Conservation (phyloP, 2,797 vertebrate genomes). For the Pseudochaenichthys georgianus region DNA sequence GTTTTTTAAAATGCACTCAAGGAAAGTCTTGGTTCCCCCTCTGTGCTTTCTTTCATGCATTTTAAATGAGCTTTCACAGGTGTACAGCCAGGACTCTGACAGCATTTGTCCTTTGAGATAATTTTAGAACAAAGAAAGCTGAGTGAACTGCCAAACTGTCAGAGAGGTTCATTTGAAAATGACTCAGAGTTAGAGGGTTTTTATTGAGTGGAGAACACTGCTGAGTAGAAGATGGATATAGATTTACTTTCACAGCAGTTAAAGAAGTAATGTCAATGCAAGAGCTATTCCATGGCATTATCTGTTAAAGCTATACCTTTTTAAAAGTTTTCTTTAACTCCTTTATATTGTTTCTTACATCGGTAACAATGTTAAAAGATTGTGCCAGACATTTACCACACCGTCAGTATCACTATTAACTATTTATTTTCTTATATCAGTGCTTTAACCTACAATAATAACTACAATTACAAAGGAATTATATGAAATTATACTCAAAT, state of each 20-base stretch:
- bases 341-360: not conserved
- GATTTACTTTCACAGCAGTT: not conserved
- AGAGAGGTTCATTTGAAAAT: conserved; percentile 44
- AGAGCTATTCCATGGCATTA: not conserved
- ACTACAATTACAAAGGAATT: not conserved
- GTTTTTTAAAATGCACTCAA: conserved; percentile 18
- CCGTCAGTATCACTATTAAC: too few species aligned
- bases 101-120: conserved; percentile 55
- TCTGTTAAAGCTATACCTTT: not conserved
- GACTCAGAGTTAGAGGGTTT: conserved; percentile 28
- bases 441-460: not conserved
- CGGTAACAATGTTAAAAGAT: not conserved
- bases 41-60: conserved; percentile 14
- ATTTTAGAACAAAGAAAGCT: conserved; percentile 55
- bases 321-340: not conserved
- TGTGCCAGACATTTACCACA: not conserved
- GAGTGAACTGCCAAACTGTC: conserved; percentile 18
- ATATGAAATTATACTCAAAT: not conserved
- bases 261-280: not conserved
- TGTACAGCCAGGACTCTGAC: conserved; percentile 26
- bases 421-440: not conserved
- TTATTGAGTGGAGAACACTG: not conserved
- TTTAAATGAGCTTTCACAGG: conserved; percentile 36
- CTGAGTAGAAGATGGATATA: conserved; percentile 2
- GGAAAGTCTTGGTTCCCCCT: conserved; percentile 21